phyloP scores from a whole-genome alignment of 2,888 invertebrate genomes.

The Cheilosia grossa region DNA sequence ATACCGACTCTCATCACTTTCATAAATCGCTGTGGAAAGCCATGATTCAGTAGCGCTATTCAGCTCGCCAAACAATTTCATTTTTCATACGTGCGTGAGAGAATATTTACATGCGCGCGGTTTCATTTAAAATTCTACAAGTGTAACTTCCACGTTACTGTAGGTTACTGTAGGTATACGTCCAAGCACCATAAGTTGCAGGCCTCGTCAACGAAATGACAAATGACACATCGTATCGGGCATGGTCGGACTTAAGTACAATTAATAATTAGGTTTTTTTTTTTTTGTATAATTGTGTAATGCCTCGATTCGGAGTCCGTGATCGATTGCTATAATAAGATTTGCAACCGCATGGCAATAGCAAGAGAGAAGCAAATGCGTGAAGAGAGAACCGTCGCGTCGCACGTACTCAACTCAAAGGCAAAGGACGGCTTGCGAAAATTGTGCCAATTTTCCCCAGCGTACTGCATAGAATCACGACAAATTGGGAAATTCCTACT shows the following conservation, averaged over 20 bases:
- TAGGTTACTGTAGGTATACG: constrained; percentile 39
- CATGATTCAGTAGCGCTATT: constrained; percentile 29
- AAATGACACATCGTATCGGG: constrained; percentile 61
- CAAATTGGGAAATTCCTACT: constrained; percentile 58
- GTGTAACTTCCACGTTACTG: constrained; percentile 68
- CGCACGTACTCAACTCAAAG: constrained; percentile 24
- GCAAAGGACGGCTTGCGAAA: constrained; percentile 42
- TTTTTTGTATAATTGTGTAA: constrained; percentile 58
- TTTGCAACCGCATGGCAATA: constrained; percentile 34
- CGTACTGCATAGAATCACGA: constrained; percentile 37
- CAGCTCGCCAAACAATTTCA: constrained; percentile 58
- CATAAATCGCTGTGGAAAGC: constrained; percentile 72
- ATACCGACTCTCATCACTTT: constrained; percentile 65
- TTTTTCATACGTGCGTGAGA: constrained; percentile 68
- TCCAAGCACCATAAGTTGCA: constrained; percentile 18
- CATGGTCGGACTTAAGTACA: constrained; percentile 41
- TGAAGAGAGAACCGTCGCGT: neutral
- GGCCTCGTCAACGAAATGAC: constrained; percentile 35
- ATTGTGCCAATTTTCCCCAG: constrained; percentile 44
- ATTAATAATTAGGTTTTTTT: constrained; percentile 50
- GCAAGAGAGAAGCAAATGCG: constrained; percentile 23
- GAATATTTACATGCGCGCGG: constrained; percentile 63
- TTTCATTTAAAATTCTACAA: constrained; percentile 60
- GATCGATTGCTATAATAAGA: constrained; percentile 47
- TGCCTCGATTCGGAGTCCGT: constrained; percentile 57